Conservation (phyloP, 2,888 invertebrate species). For the Quadriops clusia region DNA sequence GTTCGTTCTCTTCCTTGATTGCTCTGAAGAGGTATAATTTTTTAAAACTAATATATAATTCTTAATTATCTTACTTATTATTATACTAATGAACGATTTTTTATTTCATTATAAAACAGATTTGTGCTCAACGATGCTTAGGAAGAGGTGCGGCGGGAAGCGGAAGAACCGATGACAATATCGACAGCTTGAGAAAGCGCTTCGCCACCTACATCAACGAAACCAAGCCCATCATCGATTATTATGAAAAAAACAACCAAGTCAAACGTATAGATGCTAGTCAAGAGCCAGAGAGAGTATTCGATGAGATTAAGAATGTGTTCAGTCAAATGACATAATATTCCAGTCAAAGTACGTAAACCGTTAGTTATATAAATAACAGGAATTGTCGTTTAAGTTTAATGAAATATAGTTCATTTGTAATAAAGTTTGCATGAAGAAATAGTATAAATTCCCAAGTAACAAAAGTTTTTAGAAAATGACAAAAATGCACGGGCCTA, state of each 20-base stretch:
- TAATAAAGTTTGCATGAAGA: no score
- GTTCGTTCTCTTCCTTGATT: slow-evolving; percentile 88
- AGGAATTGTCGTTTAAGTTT: no score
- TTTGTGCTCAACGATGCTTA: slow-evolving; percentile 78
- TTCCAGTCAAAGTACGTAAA: no score
- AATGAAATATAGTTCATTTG: no score
- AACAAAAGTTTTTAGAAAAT: no score
- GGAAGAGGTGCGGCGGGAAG: slow-evolving; percentile 78
- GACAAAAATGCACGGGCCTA: no score
- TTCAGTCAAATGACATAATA: slow-evolving; percentile 23
- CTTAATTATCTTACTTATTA: slow-evolving; percentile 6
- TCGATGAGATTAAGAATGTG: slow-evolving; percentile 27
- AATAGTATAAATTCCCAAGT: no score
- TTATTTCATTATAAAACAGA: slow-evolving; percentile 30
- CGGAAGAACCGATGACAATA: slow-evolving; percentile 90
- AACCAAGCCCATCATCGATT: slow-evolving; percentile 81
- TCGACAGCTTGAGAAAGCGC: slow-evolving; percentile 74
- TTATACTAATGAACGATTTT: slow-evolving; percentile 4
- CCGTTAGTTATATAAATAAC: no score
- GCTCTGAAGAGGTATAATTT: slow-evolving; percentile 52
- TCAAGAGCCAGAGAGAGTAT: slow-evolving; percentile 51
- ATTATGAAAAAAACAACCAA: slow-evolving; percentile 58
- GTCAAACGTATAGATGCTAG: slow-evolving; percentile 69
- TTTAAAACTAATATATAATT: slow-evolving; percentile 6
- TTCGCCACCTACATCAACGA: slow-evolving; percentile 75